Base-by-base conservation (phyloP, 2,888 invertebrate species). In the Miltochrista miniata region DNA sequence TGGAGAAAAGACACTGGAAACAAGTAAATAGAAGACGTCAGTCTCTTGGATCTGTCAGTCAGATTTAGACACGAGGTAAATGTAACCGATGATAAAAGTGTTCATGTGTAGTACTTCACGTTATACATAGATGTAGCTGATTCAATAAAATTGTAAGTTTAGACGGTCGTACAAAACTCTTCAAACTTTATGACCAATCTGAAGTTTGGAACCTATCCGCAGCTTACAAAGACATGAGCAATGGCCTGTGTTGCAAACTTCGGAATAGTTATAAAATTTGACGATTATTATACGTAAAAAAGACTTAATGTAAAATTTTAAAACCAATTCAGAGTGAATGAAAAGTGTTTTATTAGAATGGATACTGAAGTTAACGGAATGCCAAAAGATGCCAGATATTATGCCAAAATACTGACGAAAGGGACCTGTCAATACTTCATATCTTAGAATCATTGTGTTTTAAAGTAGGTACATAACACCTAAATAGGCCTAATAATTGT, bases 1-100 rank as follows among this genome's bases (percentile, higher is more conserved):
- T 95, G 81, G 96, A 96, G 81, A 94, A 95, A 80, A 92, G 96
- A 74, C 95, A 96, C 81, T 96, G 96, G 96, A 96, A 95, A 87
- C 96, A 96, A 83, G 93, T 96, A 71, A 94, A 94, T 67, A 94
- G 94, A 90, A 93, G 96, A 82, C 92, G 94, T 64, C 94, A 94
- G 74, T 93, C 94, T 55, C 83, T 85, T 57, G 90, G 90, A 67
- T 85, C 90, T 57, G 76, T 88, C 69, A 90, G 87, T 75, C 90
- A 91, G 79, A 89, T 88, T 65, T 90, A 81, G 76, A 74, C 13
- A 8, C 48, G 47, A 46, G 58, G 51, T 57, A 51, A 59, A 54
- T 37, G 11, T 44, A 54, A 50, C 64, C 58, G 58, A 68, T 72
- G 54, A 61, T 56, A 55, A 45, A 76, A 74, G 79, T 81, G 81